Evolutionary conservation across 1,140 invertebrate genomes (phyloP).

Genomic region (Coenobita brevimanus): DNA sequence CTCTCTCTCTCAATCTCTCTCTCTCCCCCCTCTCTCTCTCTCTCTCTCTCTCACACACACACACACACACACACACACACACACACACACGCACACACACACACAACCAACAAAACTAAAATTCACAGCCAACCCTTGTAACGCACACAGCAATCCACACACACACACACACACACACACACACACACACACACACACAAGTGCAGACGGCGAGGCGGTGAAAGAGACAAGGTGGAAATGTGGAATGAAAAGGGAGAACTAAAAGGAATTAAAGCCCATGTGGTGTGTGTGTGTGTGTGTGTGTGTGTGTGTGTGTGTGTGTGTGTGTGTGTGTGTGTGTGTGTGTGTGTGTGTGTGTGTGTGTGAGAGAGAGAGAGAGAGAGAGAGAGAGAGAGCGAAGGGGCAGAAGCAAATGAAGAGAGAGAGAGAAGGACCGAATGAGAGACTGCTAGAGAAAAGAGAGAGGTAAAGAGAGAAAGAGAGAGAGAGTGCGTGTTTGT

Average conservation of each 20-base stretch:
- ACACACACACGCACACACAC: no score
- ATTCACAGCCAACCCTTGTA: no score
- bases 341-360: neutral
- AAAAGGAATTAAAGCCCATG: neutral
- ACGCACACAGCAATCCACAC: no score
- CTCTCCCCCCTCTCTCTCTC: no score
- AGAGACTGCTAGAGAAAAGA: neutral
- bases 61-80: no score
- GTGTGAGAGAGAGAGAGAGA: neutral
- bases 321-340: conserved; percentile 12
- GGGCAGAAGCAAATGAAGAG: neutral
- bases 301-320: conserved; percentile 21
- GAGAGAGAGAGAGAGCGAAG: neutral
- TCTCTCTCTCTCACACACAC: no score
- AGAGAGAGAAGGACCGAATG: neutral
- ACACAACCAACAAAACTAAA: no score
- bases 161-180: no score
- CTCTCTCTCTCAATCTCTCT: no score
- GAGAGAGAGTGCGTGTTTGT: conserved; percentile 34
- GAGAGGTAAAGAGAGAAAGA: neutral
- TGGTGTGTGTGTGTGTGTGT: conserved; percentile 23
- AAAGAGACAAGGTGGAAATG: neutral
- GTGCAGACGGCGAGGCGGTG: neutral
- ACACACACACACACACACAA: no score
- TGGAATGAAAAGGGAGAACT: neutral